Conservation (phyloP, 2,113 vertebrate genomes). For the Microtus ochrogaster region DNA sequence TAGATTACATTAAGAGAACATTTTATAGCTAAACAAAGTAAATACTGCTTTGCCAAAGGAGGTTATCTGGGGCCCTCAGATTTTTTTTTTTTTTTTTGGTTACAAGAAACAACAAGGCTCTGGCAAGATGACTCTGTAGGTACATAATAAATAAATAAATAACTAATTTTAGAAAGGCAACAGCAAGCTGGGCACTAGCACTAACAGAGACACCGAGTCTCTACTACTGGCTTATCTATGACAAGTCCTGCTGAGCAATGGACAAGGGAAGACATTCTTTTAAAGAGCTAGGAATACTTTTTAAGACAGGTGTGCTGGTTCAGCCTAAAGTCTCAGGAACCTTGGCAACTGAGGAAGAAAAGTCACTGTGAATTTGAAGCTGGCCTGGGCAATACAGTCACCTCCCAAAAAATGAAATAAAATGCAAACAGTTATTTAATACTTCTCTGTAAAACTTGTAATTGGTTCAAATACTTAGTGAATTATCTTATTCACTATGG, state of each 20-base stretch:
- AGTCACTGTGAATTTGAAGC: not conserved
- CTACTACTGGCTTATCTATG: conserved; percentile 2
- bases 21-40: conserved; percentile 7
- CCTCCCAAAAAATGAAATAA: not conserved
- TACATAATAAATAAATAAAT: not conserved
- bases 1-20: conserved; percentile 34
- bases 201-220: not conserved
- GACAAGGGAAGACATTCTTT: not conserved
- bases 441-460: conserved; percentile 2
- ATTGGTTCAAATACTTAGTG: conserved; percentile 16
- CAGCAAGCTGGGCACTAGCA: not conserved
- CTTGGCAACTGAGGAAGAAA: not conserved
- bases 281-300: conserved; percentile 7
- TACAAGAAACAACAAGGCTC: not conserved
- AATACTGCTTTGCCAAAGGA: conserved; percentile 5
- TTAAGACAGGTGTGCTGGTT: not conserved
- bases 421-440: not conserved
- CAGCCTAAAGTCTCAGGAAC: not conserved
- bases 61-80: not conserved
- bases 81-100: not conserved
- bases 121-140: not conserved
- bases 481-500: not conserved
- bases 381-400: not conserved
- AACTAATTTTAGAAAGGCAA: not conserved
- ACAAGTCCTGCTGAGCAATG: not conserved